These are phyloP conservation scores for Gavialis gangeticus DNA, from an alignment of 2,113 vertebrate species.

Conservation along the genomic window DNA sequence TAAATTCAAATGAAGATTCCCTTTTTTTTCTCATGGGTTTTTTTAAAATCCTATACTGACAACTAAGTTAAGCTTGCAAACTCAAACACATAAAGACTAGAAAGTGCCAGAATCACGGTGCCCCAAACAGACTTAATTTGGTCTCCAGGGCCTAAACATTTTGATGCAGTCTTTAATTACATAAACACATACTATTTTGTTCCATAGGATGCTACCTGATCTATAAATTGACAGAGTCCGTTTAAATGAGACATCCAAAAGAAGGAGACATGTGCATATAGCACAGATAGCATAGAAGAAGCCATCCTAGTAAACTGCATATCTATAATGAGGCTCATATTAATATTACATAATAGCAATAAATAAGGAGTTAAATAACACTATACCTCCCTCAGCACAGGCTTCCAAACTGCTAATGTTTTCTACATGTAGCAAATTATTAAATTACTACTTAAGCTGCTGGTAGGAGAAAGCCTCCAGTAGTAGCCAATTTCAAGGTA, in stretches of 20 bases:
- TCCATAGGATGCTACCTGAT: neutral
- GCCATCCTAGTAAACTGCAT: neutral
- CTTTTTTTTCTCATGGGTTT: neutral
- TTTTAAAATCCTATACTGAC: neutral
- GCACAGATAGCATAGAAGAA: neutral
- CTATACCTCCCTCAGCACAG: too few relatives aligned
- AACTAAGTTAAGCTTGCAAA: neutral
- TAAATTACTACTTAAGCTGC: neutral
- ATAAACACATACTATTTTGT: neutral
- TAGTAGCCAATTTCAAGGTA: neutral
- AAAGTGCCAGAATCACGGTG: neutral
- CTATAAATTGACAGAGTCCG: neutral
- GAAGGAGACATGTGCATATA: accelerated
- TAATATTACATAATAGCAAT: neutral
- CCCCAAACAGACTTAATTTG: neutral
- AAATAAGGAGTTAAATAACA: too few relatives aligned
- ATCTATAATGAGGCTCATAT: neutral
- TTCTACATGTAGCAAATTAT: neutral
- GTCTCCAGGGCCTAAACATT: neutral
- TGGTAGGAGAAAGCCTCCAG: neutral
- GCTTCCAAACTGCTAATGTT: too few relatives aligned
- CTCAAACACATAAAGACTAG: neutral
- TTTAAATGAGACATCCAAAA: neutral
- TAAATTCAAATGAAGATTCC: neutral
- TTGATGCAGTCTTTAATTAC: neutral